Percentiles rank a stretch among this genome's conserved stretches.
Evolutionary conservation across 2,797 vertebrate species (phyloP).

Genomic region (Potorous gilbertii): DNA sequence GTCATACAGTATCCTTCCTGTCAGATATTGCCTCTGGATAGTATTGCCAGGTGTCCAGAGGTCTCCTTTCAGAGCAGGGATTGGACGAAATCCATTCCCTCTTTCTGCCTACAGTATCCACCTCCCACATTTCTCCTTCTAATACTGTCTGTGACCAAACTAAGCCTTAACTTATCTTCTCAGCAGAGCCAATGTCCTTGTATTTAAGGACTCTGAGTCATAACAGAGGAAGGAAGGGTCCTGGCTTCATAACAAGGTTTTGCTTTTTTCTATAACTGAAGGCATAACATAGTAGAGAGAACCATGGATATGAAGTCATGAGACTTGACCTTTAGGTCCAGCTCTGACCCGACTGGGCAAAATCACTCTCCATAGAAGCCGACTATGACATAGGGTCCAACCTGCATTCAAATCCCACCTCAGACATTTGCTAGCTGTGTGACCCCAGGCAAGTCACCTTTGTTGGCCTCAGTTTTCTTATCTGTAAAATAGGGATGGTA

Average conservation of each 20-base stretch:
- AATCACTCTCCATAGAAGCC: background rate
- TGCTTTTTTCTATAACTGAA: background rate
- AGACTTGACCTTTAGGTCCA: background rate
- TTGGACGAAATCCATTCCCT: background rate
- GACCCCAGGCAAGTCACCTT: background rate
- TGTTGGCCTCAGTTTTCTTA: background rate
- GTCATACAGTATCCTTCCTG: constrained; percentile 41
- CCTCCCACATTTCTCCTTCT: background rate
- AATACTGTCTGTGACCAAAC: background rate
- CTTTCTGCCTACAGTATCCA: background rate
- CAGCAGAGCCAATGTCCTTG: background rate
- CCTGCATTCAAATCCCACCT: accelerated
- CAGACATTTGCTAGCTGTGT: background rate
- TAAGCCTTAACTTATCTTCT: background rate
- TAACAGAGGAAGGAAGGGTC: constrained; percentile 20
- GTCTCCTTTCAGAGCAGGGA: background rate
- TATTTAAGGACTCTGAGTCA: background rate
- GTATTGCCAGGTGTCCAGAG: background rate
- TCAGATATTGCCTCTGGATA: background rate
- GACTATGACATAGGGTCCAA: background rate
- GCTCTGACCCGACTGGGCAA: accelerated
- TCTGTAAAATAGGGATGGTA: background rate
- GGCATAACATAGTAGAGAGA: background rate
- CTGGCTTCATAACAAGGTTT: background rate
- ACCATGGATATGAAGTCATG: background rate